A percentile compares a stretch with the other conserved stretches of the same genome.
Conservation (phyloP, 2,888 invertebrate genomes). For the Lasiommata megera region DNA sequence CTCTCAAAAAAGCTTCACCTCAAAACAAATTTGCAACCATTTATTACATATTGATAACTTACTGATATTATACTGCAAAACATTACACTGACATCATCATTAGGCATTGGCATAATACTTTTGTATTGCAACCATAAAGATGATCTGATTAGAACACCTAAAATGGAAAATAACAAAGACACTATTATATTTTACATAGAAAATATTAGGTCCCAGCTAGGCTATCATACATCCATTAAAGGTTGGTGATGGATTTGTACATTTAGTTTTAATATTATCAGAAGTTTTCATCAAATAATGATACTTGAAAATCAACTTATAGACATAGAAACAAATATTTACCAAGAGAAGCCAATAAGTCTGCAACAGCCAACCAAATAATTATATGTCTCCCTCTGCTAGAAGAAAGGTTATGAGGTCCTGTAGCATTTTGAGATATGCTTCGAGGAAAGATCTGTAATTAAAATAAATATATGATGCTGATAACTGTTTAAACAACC, state of each 20-base stretch:
- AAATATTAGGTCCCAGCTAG: too few species aligned
- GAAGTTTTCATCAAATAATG: too few species aligned
- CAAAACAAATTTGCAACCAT: too few species aligned
- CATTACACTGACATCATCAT: slow-evolving; percentile 84
- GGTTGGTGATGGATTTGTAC: too few species aligned
- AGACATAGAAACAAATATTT: slow-evolving; percentile 34
- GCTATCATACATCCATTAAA: too few species aligned
- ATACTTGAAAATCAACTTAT: too few species aligned
- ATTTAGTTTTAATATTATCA: too few species aligned
- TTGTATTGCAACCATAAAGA: slow-evolving; percentile 85
- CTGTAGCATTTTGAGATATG: slow-evolving; percentile 69
- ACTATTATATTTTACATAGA: too few species aligned
- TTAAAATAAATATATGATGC: too few species aligned
- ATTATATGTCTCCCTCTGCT: slow-evolving; percentile 86
- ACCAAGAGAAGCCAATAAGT: slow-evolving; percentile 90
- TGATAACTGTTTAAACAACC: too few species aligned
- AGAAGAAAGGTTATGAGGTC: slow-evolving; percentile 81
- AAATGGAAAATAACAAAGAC: slow-evolving; percentile 36
- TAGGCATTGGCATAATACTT: slow-evolving; percentile 84
- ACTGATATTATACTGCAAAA: slow-evolving; percentile 88
- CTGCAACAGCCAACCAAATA: slow-evolving; percentile 89
- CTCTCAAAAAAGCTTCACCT: too few species aligned
- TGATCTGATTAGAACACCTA: slow-evolving; percentile 87
- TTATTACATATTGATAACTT: slow-evolving; percentile 54
- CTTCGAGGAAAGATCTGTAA: slow-evolving; percentile 84